Base-by-base conservation (phyloP, 2,888 invertebrate species). In the Ichneumoninae sp. region DNA sequence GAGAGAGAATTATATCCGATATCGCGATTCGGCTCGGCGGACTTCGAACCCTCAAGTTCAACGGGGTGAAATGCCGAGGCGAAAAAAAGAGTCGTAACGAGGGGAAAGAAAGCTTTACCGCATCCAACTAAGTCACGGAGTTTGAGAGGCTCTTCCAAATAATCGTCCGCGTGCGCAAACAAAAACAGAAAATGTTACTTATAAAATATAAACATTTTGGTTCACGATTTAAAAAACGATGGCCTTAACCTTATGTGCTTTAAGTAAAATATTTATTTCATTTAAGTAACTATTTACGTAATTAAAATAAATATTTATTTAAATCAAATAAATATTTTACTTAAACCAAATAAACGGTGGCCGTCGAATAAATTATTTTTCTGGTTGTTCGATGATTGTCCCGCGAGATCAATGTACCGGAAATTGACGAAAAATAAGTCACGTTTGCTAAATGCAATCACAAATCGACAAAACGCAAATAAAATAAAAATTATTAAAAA, bases 21-120 rank as follows among this genome's bases (percentile, higher is more conserved):
- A 78, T 78, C 69, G 16, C 52, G 47, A 79, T 79, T 71, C 60
- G 54, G 70, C 40, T 22, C 60, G 22, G 6, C 47, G 60, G 47
- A 78, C 78, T 78, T 78, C 8, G 78, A 70, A 30, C 47, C 33
- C 16, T 69, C 47, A 78, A 71, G 71, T 79, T 79, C 79, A 71
- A 40, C 63, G 54, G 65, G 65, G 47, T 71, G 71, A 66, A 26
- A 26, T 65, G 57, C 19, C n/a, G 30, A 52, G 65, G 19, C 50
- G 13, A 36, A 16, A 60, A 50, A 70, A 19, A 7, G 47, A 30
- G 30, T 66, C 7, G 16, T 13, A n/a, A 60, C 3, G 26, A 77
- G 40, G 57, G 44, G 16, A 47, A 44, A 36, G 57, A 36, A 63
- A 22, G 44, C 7, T 44, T 22, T 22, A 54, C 22, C 5, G 8